Evolutionary conservation across 2,797 vertebrate genomes (phyloP).

Genomic region (Acanthopagrus latus): DNA sequence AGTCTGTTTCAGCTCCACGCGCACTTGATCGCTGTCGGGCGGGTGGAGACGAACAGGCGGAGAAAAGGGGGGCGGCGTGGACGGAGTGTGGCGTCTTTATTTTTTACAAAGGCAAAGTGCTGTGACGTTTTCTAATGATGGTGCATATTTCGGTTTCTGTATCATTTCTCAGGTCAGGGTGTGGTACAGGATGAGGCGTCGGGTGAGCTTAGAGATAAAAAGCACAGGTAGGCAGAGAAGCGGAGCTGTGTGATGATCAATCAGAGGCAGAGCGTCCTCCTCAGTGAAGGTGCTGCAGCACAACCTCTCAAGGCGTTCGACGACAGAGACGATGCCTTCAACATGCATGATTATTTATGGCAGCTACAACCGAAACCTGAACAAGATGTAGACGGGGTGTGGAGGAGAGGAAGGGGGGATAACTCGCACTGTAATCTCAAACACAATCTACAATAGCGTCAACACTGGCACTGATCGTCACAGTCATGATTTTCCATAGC

Average conservation of each 20-base stretch:
- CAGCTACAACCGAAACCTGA: constrained; percentile 69
- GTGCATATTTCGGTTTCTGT: constrained; percentile 75
- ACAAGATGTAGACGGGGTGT: background rate
- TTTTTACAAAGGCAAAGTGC: constrained; percentile 54
- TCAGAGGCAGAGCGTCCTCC: constrained; percentile 65
- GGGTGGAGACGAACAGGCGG: constrained; percentile 31
- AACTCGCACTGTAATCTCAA: constrained; percentile 36
- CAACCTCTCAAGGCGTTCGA: constrained; percentile 55
- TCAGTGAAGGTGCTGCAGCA: constrained; percentile 65
- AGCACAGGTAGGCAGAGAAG: constrained; percentile 48
- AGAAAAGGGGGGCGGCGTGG: background rate
- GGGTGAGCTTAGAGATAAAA: constrained; percentile 30
- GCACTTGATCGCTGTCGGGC: constrained; percentile 18
- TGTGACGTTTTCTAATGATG: constrained; percentile 59
- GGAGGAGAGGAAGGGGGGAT: constrained; percentile 1
- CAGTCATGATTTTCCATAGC: constrained; percentile 42
- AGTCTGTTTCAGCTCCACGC: constrained; percentile 56
- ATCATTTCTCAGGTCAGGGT: constrained; percentile 79
- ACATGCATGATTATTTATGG: constrained; percentile 78
- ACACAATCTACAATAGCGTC: constrained; percentile 33
- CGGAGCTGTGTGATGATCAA: constrained; percentile 57
- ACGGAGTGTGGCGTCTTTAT: constrained; percentile 47
- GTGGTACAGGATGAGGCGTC: constrained; percentile 61
- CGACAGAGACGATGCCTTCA: constrained; percentile 70
- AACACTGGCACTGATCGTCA: constrained; percentile 29